Base-by-base conservation (phyloP, 2,113 vertebrate genomes). In the Cisticola juncidis region DNA sequence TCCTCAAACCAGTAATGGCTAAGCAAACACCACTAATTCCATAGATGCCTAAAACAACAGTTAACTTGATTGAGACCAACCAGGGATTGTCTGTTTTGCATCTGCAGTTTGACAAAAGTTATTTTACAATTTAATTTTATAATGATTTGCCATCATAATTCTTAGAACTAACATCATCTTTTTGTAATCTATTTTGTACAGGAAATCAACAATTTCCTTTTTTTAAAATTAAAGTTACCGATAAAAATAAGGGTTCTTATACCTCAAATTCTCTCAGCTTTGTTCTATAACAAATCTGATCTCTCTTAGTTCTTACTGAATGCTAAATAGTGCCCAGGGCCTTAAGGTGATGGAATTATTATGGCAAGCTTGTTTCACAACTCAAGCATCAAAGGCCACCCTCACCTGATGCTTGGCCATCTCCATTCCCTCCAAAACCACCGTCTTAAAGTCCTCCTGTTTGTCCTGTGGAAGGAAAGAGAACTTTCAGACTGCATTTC, bases 381-480 rank as follows among this genome's bases (percentile, higher is more conserved):
- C 90, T 97, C 96, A 98, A 97, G 97, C 97, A 98, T 97, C 97
- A 98, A 96, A 97, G 97, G 94, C 97, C 95, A 97, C 97, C 98
- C 97, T 98, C 97, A 98, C 98, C 97, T 98, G 97, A 98, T 97
- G 96, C 96, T 97, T 98, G 98, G 97, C 91, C 97, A 97, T 98
- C 97, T 98, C 97, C 97, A 98, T 76, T 96, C 98, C 98, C 97
- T 98, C 97, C 97, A 98, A 95, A 97, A 98, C 95, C 97, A 97
- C 80, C 96, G 96, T 97, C 95, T 98, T 97, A 98, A 98, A 98
- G 97, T 98, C 97, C 97, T 98, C 97, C 97, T 98, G 97, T 83
- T 98, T 96, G 97, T 97, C 97, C 98, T 98, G 97, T 96, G 97
- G 98, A 98, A 97, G 98, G 98, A 97, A 98, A 98, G 97, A 97